These are phyloP conservation scores for Lumbricus terrestris DNA, from an alignment of 2,888 invertebrate genomes.

Conservation along the genomic window DNA sequence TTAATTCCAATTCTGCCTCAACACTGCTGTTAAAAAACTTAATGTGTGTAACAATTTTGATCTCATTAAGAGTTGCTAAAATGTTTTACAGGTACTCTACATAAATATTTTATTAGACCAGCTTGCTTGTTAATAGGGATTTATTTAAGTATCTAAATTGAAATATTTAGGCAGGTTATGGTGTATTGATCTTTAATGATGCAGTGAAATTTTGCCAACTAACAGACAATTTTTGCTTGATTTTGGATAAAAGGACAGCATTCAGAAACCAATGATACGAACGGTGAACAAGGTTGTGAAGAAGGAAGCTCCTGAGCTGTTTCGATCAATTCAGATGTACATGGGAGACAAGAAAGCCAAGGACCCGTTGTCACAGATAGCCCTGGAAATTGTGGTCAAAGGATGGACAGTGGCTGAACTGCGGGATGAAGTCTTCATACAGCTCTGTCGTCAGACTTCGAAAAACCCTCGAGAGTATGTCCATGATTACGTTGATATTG, in stretches of 20 bases:
- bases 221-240: not conserved
- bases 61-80: not conserved
- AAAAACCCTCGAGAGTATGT: slow-evolving; percentile 32
- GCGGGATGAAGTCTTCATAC: slow-evolving; percentile 34
- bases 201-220: not conserved
- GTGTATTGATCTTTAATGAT: not conserved
- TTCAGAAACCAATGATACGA: slow-evolving; percentile 87
- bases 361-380: slow-evolving; percentile 26
- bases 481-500: not conserved
- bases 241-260: slow-evolving; percentile 67
- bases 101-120: too few species aligned
- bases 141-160: not conserved
- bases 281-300: slow-evolving; percentile 74
- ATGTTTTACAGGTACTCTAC: not conserved
- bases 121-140: not conserved
- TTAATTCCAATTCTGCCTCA: not conserved
- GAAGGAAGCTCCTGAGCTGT: slow-evolving; percentile 31
- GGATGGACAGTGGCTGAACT: slow-evolving; percentile 32
- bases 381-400: slow-evolving; percentile 29
- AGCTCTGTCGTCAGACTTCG: slow-evolving; percentile 34
- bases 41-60: not conserved
- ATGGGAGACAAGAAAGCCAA: slow-evolving; percentile 32
- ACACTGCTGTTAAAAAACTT: not conserved
- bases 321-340: slow-evolving; percentile 30
- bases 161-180: not conserved